phyloP scores from a whole-genome alignment of 2,888 invertebrate species.

The Limnephilus lunatus region DNA sequence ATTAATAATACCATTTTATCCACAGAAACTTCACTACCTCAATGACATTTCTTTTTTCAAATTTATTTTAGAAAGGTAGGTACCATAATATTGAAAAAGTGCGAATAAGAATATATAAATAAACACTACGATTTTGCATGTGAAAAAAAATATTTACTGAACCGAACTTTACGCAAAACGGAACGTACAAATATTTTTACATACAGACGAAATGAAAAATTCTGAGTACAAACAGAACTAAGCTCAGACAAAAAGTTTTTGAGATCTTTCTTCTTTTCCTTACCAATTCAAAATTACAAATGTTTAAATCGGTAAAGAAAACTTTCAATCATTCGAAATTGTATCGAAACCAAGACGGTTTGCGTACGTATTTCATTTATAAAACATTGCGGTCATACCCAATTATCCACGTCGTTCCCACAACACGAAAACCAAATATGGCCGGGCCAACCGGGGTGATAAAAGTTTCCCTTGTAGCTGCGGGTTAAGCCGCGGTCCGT shows the following conservation, averaged over 20 bases:
- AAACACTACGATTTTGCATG: no score
- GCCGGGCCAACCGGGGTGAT: not conserved
- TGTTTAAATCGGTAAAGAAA: not conserved
- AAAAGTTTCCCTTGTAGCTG: not conserved
- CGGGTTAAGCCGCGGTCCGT: conserved; percentile 16
- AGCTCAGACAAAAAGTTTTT: not conserved
- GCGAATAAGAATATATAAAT: no score
- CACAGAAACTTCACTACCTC: no score
- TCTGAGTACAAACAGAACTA: no score
- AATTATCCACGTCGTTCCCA: not conserved
- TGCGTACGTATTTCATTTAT: not conserved
- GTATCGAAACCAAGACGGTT: not conserved
- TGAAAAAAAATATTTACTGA: no score
- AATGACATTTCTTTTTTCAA: no score
- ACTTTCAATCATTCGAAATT: not conserved
- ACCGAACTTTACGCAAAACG: no score
- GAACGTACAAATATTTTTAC: not conserved
- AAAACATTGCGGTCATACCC: not conserved
- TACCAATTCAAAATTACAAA: not conserved
- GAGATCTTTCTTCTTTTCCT: no score
- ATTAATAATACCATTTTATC: no score
- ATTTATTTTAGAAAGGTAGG: no score
- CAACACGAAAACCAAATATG: not conserved
- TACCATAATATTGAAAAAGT: no score
- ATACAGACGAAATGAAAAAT: not conserved